Percentiles rank a stretch among this genome's conserved stretches.
These are phyloP conservation scores for Pantala flavescens DNA, from an alignment of 1,140 invertebrate genomes.

Conservation along the genomic window DNA sequence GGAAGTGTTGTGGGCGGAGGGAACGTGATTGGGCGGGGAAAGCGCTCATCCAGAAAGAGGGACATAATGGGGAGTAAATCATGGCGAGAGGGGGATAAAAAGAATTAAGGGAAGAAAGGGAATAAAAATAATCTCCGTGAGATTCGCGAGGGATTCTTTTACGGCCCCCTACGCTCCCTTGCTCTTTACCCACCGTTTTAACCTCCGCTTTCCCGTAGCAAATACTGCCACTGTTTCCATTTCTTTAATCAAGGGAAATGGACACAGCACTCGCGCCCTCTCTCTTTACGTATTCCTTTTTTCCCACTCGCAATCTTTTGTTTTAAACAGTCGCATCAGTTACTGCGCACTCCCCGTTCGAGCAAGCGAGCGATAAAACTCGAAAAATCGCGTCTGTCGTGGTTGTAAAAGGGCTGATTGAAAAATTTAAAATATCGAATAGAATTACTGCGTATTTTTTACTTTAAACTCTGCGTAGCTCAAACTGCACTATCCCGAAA, in stretches of 20 bases:
- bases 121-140: background rate
- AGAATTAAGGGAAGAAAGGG: background rate
- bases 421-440: too few species aligned
- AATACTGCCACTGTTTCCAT: background rate
- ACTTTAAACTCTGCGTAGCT: too few species aligned
- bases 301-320: background rate
- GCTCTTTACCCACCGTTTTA: background rate
- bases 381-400: too few species aligned
- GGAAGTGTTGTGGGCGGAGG: background rate
- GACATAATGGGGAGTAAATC: slow-evolving; percentile 5
- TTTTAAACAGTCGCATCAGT: too few species aligned
- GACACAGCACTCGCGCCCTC: background rate
- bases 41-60: background rate
- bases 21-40: background rate
- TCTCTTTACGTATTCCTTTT: background rate
- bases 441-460: too few species aligned
- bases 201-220: background rate
- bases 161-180: too few species aligned
- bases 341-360: too few species aligned
- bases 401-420: too few species aligned
- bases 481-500: too few species aligned
- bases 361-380: too few species aligned
- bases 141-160: background rate
- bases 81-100: background rate
- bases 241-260: slow-evolving; percentile 10